Conservation (phyloP, 2,113 vertebrate genomes). For the Mugil cephalus region DNA sequence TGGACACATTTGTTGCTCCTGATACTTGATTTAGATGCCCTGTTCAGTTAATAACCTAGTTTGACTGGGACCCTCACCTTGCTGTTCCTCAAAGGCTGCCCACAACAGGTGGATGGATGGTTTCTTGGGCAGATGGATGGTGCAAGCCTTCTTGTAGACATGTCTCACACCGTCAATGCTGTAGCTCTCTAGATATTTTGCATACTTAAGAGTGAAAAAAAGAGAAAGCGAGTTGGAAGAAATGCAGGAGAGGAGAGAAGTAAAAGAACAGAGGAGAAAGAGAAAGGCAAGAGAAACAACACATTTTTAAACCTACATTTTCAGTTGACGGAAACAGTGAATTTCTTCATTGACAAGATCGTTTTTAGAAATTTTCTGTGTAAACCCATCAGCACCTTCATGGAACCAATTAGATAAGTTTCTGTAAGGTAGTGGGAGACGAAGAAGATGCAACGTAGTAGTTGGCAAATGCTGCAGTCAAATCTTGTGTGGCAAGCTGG, state of each 20-base stretch:
- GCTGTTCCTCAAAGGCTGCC: constrained; percentile 98
- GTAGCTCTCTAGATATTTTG: constrained; percentile 99
- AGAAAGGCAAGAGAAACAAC: constrained; percentile 70
- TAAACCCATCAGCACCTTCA: constrained; percentile 99
- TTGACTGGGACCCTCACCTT: constrained; percentile 85
- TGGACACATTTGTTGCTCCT: too few relatives aligned
- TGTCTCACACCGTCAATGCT: constrained; percentile 95
- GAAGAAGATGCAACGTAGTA: constrained; percentile 99
- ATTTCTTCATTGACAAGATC: constrained; percentile 95
- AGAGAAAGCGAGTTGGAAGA: constrained; percentile 75
- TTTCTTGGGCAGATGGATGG: constrained; percentile 95
- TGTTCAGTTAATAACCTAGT: background rate
- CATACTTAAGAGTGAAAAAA: constrained; percentile 94
- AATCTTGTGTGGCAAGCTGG: constrained; percentile 99
- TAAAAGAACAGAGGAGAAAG: constrained; percentile 52
- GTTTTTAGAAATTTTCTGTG: constrained; percentile 98
- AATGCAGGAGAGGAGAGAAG: constrained; percentile 62
- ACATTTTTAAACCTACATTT: constrained; percentile 77
- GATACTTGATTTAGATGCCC: background rate
- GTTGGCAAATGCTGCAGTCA: constrained; percentile 99
- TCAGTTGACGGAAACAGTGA: constrained; percentile 80
- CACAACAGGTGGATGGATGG: constrained; percentile 95
- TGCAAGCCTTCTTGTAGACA: constrained; percentile 97
- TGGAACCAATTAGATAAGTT: constrained; percentile 99
- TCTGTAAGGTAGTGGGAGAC: constrained; percentile 99